Percentiles rank a stretch among this genome's conserved stretches.
Evolutionary conservation across 1,140 invertebrate species (phyloP).

Genomic region (Drosophila parabipectinata): DNA sequence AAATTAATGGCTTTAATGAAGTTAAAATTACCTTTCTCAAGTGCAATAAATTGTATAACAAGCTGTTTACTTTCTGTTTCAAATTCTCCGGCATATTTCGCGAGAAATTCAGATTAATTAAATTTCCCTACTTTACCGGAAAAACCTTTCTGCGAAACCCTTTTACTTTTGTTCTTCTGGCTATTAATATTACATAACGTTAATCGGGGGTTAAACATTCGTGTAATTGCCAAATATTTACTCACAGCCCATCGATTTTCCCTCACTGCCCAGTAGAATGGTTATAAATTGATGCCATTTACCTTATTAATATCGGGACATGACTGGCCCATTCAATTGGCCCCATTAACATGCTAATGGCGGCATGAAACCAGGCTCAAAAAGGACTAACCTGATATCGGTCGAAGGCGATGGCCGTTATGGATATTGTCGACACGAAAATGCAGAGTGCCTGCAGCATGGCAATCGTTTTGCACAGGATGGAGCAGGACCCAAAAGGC

Average conservation of each 20-base stretch:
- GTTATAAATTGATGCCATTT: conserved; percentile 38
- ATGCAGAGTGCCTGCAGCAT: conserved; percentile 93
- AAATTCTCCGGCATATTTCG: not conserved
- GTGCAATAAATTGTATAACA: no score
- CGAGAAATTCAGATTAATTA: not conserved
- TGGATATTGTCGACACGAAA: conserved; percentile 95
- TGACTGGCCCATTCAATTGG: conserved; percentile 27
- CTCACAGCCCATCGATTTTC: conserved; percentile 38
- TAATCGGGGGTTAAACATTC: conserved; percentile 23
- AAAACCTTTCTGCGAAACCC: not conserved
- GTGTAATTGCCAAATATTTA: conserved; percentile 45
- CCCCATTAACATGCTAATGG: conserved; percentile 28
- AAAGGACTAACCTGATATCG: conserved; percentile 87
- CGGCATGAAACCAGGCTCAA: not conserved
- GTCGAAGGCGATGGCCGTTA: conserved; percentile 95
- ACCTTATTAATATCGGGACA: conserved; percentile 32
- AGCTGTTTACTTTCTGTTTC: no score
- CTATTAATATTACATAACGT: conserved; percentile 15
- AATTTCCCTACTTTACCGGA: not conserved
- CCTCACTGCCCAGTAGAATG: conserved; percentile 23
- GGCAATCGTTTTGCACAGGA: conserved; percentile 92
- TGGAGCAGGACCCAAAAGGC: conserved; percentile 88
- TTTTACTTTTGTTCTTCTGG: not conserved
- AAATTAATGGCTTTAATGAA: no score
- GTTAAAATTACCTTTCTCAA: no score